Conservation (phyloP, 1,140 invertebrate species). For the Copidosoma floridanum region DNA sequence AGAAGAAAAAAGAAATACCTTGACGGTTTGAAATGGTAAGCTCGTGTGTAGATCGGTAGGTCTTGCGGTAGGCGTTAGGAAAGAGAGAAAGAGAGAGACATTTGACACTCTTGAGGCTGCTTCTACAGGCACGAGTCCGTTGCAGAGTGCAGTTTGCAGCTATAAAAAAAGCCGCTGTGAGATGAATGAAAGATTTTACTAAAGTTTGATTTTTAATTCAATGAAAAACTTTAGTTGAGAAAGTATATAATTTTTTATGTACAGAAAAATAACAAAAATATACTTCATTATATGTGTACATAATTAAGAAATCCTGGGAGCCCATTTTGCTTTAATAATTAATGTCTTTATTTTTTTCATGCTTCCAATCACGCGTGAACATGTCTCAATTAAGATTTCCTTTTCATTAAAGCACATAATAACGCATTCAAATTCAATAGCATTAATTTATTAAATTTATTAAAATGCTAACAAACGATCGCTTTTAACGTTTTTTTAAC, state of each 20-base stretch:
- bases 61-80: conserved; percentile 53
- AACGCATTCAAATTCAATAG: conserved; percentile 2
- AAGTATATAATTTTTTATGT: conserved; percentile 5
- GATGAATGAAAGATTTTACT: conserved; percentile 43
- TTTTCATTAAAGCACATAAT: conserved; percentile 3
- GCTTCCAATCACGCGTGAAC: conserved; percentile 35
- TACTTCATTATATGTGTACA: conserved; percentile 44
- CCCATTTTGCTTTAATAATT: conserved; percentile 31
- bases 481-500: conserved; percentile 37
- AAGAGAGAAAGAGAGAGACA: conserved; percentile 52
- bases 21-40: conserved; percentile 59
- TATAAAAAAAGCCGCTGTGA: conserved; percentile 49
- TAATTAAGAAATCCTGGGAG: conserved; percentile 34
- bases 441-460: no score
- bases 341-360: conserved; percentile 39
- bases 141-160: conserved; percentile 55
- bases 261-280: conserved; percentile 38
- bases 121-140: conserved; percentile 46
- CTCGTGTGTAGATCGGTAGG: conserved; percentile 57
- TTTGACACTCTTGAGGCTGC: conserved; percentile 53
- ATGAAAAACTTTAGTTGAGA: conserved; percentile 1
- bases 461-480: conserved; percentile 37
- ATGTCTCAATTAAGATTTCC: no score
- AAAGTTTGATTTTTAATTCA: conserved; percentile 11
- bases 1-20: conserved; percentile 29